These are phyloP conservation scores for Oryctes rhinoceros DNA, from an alignment of 1,140 invertebrate genomes.

Conservation along the genomic window DNA sequence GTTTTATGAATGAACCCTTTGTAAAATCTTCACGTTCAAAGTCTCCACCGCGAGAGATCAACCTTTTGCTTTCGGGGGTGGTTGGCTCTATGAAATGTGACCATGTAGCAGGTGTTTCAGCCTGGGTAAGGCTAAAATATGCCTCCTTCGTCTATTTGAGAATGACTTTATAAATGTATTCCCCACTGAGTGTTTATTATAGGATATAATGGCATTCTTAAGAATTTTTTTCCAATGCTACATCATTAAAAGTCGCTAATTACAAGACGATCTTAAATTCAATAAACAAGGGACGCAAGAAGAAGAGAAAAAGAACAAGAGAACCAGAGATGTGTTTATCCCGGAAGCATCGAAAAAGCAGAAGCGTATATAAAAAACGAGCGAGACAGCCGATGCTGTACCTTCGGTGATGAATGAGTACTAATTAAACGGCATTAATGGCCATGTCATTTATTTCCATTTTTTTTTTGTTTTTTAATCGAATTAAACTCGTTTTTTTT, in stretches of 20 bases:
- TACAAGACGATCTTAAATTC: constrained; percentile 24
- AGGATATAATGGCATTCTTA: not conserved
- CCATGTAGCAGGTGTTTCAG: constrained; percentile 21
- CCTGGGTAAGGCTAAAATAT: not conserved
- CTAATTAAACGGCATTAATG: constrained; percentile 5
- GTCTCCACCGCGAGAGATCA: constrained; percentile 47
- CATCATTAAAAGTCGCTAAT: constrained; percentile 32
- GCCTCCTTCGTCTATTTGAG: not conserved
- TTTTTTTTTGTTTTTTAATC: not conserved
- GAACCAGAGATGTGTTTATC: not conserved
- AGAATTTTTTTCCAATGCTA: no score
- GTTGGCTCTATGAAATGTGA: constrained; percentile 15
- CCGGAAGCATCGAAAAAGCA: not conserved
- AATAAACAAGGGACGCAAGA: not conserved
- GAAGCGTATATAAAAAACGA: not conserved
- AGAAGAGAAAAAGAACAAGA: not conserved
- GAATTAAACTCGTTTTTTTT: not conserved
- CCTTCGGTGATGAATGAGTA: constrained; percentile 3
- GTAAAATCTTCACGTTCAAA: constrained; percentile 58
- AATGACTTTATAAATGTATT: not conserved
- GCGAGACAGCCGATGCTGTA: not conserved
- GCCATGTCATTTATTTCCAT: not conserved
- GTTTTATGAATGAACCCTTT: constrained; percentile 61
- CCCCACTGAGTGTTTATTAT: not conserved
- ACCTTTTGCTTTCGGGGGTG: not conserved